These are phyloP conservation scores for Nothocercus julius DNA, from an alignment of 2,113 vertebrate genomes.

Conservation along the genomic window DNA sequence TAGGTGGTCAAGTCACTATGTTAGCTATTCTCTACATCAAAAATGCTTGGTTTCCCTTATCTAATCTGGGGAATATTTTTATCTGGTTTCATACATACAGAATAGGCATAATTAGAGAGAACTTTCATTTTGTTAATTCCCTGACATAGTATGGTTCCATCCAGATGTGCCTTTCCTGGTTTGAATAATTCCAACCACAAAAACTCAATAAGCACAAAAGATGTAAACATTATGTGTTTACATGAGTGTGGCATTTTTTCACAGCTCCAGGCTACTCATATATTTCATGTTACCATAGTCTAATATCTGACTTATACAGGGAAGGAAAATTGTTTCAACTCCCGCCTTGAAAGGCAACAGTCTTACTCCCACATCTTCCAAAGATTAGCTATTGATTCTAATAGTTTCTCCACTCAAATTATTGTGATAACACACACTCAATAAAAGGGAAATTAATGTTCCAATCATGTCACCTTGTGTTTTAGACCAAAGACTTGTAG, in stretches of 20 bases:
- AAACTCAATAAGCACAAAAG: neutral
- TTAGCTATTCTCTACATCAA: neutral
- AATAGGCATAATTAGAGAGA: neutral
- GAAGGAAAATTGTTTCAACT: neutral
- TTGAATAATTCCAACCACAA: neutral
- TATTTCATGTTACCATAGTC: neutral
- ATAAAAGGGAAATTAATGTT: neutral
- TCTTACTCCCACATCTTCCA: neutral
- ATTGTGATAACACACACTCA: neutral
- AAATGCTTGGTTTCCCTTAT: neutral
- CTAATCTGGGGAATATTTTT: neutral
- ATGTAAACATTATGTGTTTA: neutral
- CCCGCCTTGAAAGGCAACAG: neutral
- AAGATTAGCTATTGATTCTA: neutral
- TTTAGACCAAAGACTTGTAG: no score
- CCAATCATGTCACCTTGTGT: neutral
- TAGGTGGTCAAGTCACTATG: no score
- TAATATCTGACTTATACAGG: neutral
- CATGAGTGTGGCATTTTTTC: neutral
- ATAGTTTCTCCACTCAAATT: neutral
- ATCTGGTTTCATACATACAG: neutral
- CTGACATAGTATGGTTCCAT: accelerated
- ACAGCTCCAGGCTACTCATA: neutral
- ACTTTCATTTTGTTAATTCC: neutral
- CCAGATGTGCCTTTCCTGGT: neutral